phyloP scores from a whole-genome alignment of 2,888 invertebrate species.

The Uropetala carovei region DNA sequence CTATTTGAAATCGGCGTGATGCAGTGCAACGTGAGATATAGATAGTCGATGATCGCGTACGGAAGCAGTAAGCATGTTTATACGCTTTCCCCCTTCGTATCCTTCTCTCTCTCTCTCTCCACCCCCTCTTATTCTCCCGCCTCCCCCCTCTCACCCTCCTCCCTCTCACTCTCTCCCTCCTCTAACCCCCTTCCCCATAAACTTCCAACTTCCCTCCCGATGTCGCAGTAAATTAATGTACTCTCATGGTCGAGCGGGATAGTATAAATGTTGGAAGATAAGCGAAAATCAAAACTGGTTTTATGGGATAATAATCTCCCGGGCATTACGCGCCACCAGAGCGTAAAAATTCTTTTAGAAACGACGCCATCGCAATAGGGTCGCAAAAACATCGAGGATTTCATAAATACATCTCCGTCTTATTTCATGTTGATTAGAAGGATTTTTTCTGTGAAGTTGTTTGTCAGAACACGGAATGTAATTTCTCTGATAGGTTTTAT shows the following conservation, averaged over 20 bases:
- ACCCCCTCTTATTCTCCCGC: neutral
- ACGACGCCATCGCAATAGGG: neutral
- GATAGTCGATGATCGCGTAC: neutral
- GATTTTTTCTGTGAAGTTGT: too few relatives aligned
- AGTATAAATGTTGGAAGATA: neutral
- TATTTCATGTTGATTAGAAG: too few relatives aligned
- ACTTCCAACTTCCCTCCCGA: neutral
- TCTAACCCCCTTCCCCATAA: neutral
- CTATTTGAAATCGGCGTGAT: too few relatives aligned
- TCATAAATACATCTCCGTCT: neutral
- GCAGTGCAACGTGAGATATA: neutral
- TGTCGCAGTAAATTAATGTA: neutral
- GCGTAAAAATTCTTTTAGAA: neutral
- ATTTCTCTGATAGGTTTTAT: too few relatives aligned
- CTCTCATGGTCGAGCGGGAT: neutral
- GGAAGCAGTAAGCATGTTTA: neutral
- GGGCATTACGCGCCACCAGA: neutral
- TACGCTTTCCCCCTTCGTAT: neutral
- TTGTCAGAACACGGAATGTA: too few relatives aligned
- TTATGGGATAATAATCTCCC: slow-evolving; percentile 11
- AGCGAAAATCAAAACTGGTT: slow-evolving; percentile 12
- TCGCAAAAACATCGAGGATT: neutral
- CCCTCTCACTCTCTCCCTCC: neutral
- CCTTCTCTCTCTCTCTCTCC: neutral
- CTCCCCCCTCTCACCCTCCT: neutral